Base-by-base conservation (phyloP, 2,888 invertebrate species). In the Macaria notata region DNA sequence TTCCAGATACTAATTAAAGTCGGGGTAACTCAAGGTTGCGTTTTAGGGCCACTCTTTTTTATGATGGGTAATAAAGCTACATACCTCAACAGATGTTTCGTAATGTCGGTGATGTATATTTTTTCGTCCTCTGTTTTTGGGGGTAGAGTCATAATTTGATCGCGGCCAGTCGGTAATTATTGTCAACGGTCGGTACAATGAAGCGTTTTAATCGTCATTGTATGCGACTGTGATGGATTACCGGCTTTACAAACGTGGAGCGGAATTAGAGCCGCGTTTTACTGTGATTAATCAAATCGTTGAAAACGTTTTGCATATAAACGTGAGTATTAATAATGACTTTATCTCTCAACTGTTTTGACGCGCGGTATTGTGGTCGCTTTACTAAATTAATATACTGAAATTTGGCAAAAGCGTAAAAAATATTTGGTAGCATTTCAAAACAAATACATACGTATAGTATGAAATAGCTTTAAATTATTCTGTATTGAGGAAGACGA, bases 131-230 rank as follows among this genome's bases (percentile, higher is more conserved):
- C 61, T 56, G 59, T 60, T 66, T 45, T 64, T 59, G 67, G 58
- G 55, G 57, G 50, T 31, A 61, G 53, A 56, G 63, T 57, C 50
- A 64, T 61, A 50, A 60, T 62, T 58, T 54, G 49, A 58, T 45
- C 50, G 62, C 33, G 59, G 64, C 56, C 65, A 61, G 66, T 30
- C n/a, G 36, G 50, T 70, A 69, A 68, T 70, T 68, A 66, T 63
- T 62, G 65, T 57, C 62, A 63, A 64, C 56, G 58, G 57, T 57
- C 50, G 61, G 53, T 59, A 65, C 65, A 62, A 69, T 74, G 70
- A 70, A 74, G 63, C 69, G 68, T 69, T 75, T 75, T 72, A 74
- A 76, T 76, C 71, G 71, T 69, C 71, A 65, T 71, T 65, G 71
- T 68, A 68, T 70, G 65, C 56, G 66, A 60, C 70, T 54, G 54